Base-by-base conservation (phyloP, 1,140 invertebrate genomes). In the Camponotus floridanus region DNA sequence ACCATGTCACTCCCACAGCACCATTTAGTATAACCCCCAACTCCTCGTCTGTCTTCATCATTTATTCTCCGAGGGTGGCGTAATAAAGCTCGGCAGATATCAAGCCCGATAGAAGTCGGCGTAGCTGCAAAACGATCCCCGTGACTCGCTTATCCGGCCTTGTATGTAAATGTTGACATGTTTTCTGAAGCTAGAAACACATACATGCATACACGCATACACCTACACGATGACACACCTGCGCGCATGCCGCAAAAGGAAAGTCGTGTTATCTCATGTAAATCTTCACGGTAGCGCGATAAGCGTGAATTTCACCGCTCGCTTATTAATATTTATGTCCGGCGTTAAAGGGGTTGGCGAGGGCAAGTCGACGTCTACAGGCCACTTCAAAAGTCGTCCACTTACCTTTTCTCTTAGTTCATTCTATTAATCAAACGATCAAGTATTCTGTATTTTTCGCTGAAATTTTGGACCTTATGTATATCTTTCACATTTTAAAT, bases 291-390 rank as follows among this genome's bases (percentile, higher is more conserved):
- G 93, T 92, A 91, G 91, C 91, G 90, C 92, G 93, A 94, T 93
- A 94, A 93, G 93, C 93, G 93, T 93, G 93, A 94, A 94, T 94
- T 93, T 92, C 92, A 91, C 88, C 92, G 87, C 92, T 90, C 87
- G 92, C 92, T 93, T 93, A 94, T 94, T 94, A 94, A 94, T 94
- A 94, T 94, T 93, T 94, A 94, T 94, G 93, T 86, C 87, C 86
- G 89, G 88, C 88, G 91, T 93, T 92, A 90, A 87, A 90, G 87
- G 87, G 85, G 90, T 89, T 90, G 90, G 71, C 55, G 70, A 85
- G 87, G 79, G 64, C 76, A 85, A 88, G 84, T 84, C 70, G 59
- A 42, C 68, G 88, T 61, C 79, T 91, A 92, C 91, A 91, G 91
- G 73, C 67, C n/a, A n/a, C 87, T 85, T 76, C 92, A 92, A 92